Evolutionary conservation across 2,888 invertebrate species (phyloP), one percentile per base, ranked within the genome.

Genomic region (Desoria tigrina): DNA sequence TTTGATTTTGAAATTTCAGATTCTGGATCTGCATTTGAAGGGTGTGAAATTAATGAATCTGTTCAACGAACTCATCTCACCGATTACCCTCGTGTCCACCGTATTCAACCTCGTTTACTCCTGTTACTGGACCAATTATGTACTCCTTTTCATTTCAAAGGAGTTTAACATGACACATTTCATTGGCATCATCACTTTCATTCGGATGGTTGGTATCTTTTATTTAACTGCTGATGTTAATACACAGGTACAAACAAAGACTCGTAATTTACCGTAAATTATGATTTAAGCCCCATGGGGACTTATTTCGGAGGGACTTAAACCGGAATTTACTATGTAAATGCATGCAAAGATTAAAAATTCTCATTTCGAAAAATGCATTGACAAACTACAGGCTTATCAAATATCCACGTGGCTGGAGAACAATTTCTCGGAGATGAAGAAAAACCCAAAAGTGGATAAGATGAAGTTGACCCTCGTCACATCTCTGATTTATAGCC

Each of bases 71-170:
- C 39, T 67, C 1, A 42, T 64, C 7, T 56, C 63, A n/a, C 64
- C 67, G 11, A 18, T 67, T 2, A 67, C 67, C 11, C 61, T 67
- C 42, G 51, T 32, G 32, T 57, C 53, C 0, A 51, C 64, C 32
- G 56, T 57, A 2, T 63, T 57, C 32, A 63, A 64, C 54, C n/a
- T 67, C 11, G 26, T 53, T 6, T 42, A 57, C 26, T 1, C 57
- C 11, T 64, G 67, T 24, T 63, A 64, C 26, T 67, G 67, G 67
- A 61, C 64, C 6, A 64, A 61, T 37, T 64, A 64, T 45, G 42
- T 60, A 27, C 51, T 53, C 9, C 50, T 60, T 50, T 42, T 42
- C 23, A 11, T 18, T 18, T 45, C 45, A 9, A 11, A 6, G 9
- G 55, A 24, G 23, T 24, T 64, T 9, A 26, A 39, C 3, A 23